Evolutionary conservation across 2,113 vertebrate species (phyloP), one percentile per base, ranked within the genome.

Genomic region (Charadrius vociferus): DNA sequence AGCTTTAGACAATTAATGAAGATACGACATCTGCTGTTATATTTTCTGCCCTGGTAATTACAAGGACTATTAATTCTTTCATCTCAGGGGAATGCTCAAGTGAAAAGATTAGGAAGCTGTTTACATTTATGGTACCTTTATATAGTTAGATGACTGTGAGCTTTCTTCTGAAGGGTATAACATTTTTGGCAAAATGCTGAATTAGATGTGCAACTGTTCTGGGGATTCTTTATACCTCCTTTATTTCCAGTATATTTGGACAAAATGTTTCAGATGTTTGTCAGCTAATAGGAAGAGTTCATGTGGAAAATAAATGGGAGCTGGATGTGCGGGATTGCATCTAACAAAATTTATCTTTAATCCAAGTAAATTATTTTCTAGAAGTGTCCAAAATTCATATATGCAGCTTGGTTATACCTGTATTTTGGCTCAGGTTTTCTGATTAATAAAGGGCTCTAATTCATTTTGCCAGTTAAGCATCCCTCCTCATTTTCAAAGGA

Each of bases 41-140:
- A 82, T 80, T 80, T 94, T 94, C 74, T 96, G 53, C 58, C 78
- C 36, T 37, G 39, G 53, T 61, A 94, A 94, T 92, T 91, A 88
- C 71, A 93, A 88, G 85, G 84, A 53, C 87, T 92, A 83, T 90
- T 96, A 79, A 88, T 94, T 93, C 1, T 3, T 29, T 88, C 41
- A 61, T 94, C 87, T 88, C 50, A 49, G 16, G 16, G 32, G 62
- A 94, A 62, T 71, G 56, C 22, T 89, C 15, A 73, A 66, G 53
- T 72, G n/a, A 85, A 80, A 95, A 93, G 34, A 91, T 72, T n/a
- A 77, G n/a, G 79, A 90, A 93, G 36, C 24, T 91, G 10, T 81
- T 93, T 78, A 84, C 7, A 27, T 90, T 90, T 86, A 77, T 75
- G 29, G 24, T 66, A 58, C 30, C 27, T 87, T 75, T 82, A 34